Percentiles rank a stretch among this genome's conserved stretches.
phyloP scores from a whole-genome alignment of 1,140 invertebrate species.

The Kradibia gibbosae region DNA sequence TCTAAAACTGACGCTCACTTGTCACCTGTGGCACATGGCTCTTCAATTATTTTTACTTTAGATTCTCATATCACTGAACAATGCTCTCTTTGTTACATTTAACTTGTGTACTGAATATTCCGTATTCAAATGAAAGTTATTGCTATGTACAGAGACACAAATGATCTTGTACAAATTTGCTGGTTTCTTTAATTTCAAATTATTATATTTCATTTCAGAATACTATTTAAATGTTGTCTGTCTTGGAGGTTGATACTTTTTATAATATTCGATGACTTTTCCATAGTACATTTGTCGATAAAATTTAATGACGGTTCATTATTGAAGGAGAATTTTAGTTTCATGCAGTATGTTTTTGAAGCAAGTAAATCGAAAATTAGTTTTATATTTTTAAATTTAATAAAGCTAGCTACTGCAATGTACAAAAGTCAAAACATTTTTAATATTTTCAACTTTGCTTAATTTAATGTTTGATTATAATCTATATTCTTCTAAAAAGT shows the following conservation, averaged over 20 bases:
- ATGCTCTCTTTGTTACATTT: no score
- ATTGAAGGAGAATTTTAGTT: not conserved
- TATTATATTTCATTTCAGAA: not conserved
- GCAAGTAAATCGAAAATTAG: not conserved
- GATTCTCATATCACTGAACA: no score
- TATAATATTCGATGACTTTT: no score
- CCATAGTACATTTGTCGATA: no score
- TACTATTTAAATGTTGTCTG: not conserved
- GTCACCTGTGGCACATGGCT: no score
- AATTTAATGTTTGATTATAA: not conserved
- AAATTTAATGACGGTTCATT: not conserved
- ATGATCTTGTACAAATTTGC: not conserved
- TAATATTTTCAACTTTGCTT: not conserved
- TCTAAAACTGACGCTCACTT: no score
- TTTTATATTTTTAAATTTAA: not conserved
- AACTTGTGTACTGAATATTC: no score
- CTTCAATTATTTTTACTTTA: no score
- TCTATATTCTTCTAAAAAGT: no score
- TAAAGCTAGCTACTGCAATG: not conserved
- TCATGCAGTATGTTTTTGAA: not conserved
- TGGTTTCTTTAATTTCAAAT: not conserved
- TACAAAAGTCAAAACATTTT: not conserved
- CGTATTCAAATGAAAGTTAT: no score
- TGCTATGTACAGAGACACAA: not conserved
- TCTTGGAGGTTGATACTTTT: not conserved